A percentile compares a stretch with the other conserved stretches of the same genome.
These are phyloP conservation scores for Agrotis segetum DNA, from an alignment of 2,888 invertebrate species.

Conservation along the genomic window DNA sequence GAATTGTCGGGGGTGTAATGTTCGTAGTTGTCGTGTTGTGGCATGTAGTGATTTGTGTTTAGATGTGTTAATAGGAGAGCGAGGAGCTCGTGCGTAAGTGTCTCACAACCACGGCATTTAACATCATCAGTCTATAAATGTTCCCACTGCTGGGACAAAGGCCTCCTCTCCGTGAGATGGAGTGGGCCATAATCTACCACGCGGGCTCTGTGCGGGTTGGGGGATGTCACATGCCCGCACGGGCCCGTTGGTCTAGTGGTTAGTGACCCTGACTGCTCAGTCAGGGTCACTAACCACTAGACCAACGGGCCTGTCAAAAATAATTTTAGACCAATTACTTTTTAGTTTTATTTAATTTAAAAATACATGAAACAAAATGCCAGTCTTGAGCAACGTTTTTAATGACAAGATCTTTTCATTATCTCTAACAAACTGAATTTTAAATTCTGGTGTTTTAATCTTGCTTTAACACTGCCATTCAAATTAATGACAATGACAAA, in stretches of 20 bases:
- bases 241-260: too few relatives aligned
- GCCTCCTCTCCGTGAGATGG: too few relatives aligned
- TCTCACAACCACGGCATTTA: too few relatives aligned
- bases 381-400: constrained; percentile 1
- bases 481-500: constrained; percentile 32
- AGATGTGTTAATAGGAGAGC: neutral
- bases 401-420: constrained; percentile 22
- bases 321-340: too few relatives aligned
- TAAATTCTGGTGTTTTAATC: constrained; percentile 22
- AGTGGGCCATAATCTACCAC: too few relatives aligned
- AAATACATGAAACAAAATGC: constrained; percentile 10
- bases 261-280: too few relatives aligned
- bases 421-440: constrained; percentile 7
- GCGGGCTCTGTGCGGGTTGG: too few relatives aligned
- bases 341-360: constrained; percentile 14
- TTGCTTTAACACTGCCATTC: constrained; percentile 11
- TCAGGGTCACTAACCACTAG: too few relatives aligned
- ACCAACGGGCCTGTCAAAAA: too few relatives aligned
- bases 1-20: constrained; percentile 14
- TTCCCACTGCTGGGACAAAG: too few relatives aligned
- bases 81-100: neutral
- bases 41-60: constrained; percentile 23
- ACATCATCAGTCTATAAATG: too few relatives aligned
- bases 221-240: too few relatives aligned
- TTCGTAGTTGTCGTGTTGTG: neutral